These are phyloP conservation scores for Apotomis turbidana DNA, from an alignment of 2,888 invertebrate genomes.

Conservation along the genomic window DNA sequence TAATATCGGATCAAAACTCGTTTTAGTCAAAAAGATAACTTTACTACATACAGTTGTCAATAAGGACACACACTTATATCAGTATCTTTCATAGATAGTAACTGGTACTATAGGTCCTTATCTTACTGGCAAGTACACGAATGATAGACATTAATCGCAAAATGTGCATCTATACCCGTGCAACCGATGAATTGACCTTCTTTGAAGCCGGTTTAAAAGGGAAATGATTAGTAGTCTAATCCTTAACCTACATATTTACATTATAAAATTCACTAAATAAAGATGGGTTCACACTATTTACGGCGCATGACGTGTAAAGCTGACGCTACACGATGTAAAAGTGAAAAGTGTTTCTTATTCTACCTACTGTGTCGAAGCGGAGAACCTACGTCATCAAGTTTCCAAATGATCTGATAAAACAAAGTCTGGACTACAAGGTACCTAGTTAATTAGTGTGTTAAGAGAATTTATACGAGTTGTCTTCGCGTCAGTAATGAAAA, in stretches of 20 bases:
- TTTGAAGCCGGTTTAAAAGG: background rate
- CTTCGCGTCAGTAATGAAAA: background rate
- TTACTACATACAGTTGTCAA: too few relatives aligned
- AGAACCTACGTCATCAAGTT: background rate
- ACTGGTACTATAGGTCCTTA: too few relatives aligned
- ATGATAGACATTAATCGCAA: too few relatives aligned
- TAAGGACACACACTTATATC: too few relatives aligned
- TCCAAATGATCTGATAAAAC: background rate
- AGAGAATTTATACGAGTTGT: background rate
- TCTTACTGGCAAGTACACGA: too few relatives aligned
- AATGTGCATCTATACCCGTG: too few relatives aligned
- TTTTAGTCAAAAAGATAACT: too few relatives aligned
- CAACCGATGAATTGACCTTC: too few relatives aligned
- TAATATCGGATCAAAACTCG: too few relatives aligned
- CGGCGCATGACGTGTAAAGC: conserved; percentile 30
- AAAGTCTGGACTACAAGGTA: background rate
- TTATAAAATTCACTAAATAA: background rate
- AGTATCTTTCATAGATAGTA: too few relatives aligned
- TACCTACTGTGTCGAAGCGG: conserved; percentile 34
- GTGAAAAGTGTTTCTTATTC: conserved; percentile 21
- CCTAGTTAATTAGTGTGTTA: background rate
- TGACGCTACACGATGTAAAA: conserved; percentile 19
- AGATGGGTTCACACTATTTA: conserved; percentile 6
- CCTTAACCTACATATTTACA: conserved; percentile 4
- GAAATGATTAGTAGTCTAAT: conserved; percentile 7